Percentiles rank a stretch among this genome's conserved stretches.
Evolutionary conservation across 2,888 invertebrate genomes (phyloP).

Genomic region (Drosophila gaucha): DNA sequence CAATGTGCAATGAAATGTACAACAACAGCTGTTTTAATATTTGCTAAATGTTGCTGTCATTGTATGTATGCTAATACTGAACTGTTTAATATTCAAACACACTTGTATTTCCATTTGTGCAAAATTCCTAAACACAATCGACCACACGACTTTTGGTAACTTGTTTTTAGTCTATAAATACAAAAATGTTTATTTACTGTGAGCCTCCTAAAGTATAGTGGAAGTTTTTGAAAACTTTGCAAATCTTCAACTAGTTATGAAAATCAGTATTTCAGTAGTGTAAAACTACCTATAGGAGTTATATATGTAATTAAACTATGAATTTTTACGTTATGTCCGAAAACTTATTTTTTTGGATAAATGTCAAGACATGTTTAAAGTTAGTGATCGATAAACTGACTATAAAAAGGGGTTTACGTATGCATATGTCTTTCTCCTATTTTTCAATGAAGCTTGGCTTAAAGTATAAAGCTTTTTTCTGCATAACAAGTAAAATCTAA

Average conservation of each 20-base stretch:
- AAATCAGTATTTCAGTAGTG: too few species aligned
- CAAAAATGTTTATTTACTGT: not conserved
- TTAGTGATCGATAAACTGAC: not conserved
- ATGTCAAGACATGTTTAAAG: too few species aligned
- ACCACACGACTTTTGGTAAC: slow-evolving; percentile 10
- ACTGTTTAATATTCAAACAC: slow-evolving; percentile 34
- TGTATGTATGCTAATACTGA: slow-evolving; percentile 35
- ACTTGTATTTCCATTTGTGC: slow-evolving; percentile 25
- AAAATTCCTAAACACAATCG: slow-evolving; percentile 22
- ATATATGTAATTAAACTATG: too few species aligned
- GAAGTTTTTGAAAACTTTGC: not conserved
- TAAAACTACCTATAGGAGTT: too few species aligned
- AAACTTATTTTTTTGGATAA: too few species aligned
- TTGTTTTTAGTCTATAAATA: not conserved
- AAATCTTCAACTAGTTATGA: not conserved
- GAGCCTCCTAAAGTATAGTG: not conserved
- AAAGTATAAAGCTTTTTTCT: not conserved
- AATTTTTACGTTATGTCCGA: too few species aligned
- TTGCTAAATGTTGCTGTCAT: slow-evolving; percentile 28
- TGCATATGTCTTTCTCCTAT: too few species aligned
- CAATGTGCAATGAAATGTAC: slow-evolving; percentile 33
- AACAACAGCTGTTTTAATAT: slow-evolving; percentile 45
- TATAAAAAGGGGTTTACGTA: not conserved
- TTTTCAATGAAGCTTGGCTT: not conserved
- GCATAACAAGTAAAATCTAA: not conserved